Conservation (phyloP, 1,140 invertebrate species). For the Hydropsyche tenuis region DNA sequence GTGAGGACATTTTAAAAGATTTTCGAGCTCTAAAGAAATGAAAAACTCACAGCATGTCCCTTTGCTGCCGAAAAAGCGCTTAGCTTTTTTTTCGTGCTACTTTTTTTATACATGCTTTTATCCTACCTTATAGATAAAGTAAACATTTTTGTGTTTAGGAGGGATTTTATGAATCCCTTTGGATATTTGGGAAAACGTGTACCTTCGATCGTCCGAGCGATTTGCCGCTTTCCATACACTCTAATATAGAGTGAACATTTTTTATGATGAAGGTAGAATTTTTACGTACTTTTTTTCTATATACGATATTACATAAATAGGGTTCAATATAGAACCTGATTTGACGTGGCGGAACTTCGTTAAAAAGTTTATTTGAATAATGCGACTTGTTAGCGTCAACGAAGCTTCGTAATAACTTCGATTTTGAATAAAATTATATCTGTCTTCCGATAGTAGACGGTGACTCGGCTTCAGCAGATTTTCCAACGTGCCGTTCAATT, state of each 20-base stretch:
- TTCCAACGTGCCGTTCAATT: too few species aligned
- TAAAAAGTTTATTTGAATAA: not conserved
- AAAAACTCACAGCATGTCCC: not conserved
- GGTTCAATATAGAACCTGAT: too few species aligned
- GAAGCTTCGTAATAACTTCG: not conserved
- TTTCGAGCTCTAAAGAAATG: too few species aligned
- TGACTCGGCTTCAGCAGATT: too few species aligned
- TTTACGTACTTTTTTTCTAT: too few species aligned
- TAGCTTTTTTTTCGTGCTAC: not conserved
- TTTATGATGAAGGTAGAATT: too few species aligned
- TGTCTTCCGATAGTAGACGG: not conserved
- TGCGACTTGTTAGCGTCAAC: conserved; percentile 2
- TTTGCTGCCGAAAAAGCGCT: not conserved
- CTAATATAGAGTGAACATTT: too few species aligned
- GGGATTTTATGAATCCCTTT: conserved; percentile 9
- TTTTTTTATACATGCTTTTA: conserved; percentile 2
- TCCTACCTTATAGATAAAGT: not conserved
- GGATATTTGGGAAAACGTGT: conserved; percentile 6
- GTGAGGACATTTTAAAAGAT: too few species aligned
- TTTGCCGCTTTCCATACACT: not conserved
- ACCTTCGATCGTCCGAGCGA: not conserved
- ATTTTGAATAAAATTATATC: conserved; percentile 2
- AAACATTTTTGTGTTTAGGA: conserved; percentile 6
- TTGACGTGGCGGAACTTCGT: not conserved
- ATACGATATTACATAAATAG: too few species aligned